These are phyloP conservation scores for Drosophila busckii DNA, from an alignment of 1,140 invertebrate species.

Conservation along the genomic window DNA sequence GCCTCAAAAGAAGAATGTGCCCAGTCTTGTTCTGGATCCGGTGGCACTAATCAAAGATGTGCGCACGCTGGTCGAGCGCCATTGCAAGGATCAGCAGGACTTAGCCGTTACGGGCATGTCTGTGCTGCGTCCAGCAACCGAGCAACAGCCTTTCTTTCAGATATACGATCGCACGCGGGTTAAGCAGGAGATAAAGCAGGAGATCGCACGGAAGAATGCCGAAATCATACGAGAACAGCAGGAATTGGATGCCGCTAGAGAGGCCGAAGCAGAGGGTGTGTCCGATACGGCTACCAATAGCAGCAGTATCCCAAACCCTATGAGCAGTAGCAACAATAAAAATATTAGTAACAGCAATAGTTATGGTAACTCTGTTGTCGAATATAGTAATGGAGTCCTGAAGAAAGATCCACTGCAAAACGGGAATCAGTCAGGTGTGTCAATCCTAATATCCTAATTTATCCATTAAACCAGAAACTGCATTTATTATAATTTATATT, in stretches of 20 bases:
- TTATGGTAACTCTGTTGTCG: conserved; percentile 29
- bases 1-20: conserved; percentile 93
- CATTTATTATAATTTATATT: too few relatives aligned
- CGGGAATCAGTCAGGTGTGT: conserved; percentile 47
- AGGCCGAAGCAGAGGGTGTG: conserved; percentile 46
- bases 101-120: conserved; percentile 90
- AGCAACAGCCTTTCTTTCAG: conserved; percentile 38
- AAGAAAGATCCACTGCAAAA: conserved; percentile 69
- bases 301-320: not conserved
- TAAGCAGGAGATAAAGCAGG: conserved; percentile 76
- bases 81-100: conserved; percentile 91
- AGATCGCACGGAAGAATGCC: conserved; percentile 68
- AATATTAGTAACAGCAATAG: conserved; percentile 10
- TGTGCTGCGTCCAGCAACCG: conserved; percentile 80
- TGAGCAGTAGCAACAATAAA: conserved; percentile 14
- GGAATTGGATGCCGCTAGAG: conserved; percentile 51
- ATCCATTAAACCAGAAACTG: too few relatives aligned
- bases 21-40: conserved; percentile 93
- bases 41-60: conserved; percentile 93
- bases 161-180: conserved; percentile 63
- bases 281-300: not conserved
- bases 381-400: conserved; percentile 57
- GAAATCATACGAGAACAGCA: conserved; percentile 73
- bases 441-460: not conserved
- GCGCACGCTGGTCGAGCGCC: conserved; percentile 90